Percentiles rank a stretch among this genome's conserved stretches.
These are phyloP conservation scores for Anastrepha ludens DNA, from an alignment of 1,140 invertebrate species.

Conservation along the genomic window DNA sequence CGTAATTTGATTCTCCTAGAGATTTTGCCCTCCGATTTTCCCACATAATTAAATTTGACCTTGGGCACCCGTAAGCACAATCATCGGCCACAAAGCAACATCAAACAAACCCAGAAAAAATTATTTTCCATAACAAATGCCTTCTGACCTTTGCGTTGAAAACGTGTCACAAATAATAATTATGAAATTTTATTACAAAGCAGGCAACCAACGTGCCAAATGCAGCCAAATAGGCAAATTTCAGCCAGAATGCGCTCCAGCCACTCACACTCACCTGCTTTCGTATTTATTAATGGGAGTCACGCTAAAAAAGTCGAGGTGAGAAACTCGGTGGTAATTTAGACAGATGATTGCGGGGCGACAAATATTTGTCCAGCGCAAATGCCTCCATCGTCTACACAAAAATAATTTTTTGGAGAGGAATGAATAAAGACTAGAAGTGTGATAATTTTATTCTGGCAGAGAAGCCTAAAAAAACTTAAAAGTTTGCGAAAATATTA, in stretches of 20 bases:
- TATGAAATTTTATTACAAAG: constrained; percentile 9
- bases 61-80: neutral
- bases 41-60: constrained; percentile 25
- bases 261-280: neutral
- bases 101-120: neutral
- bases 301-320: neutral
- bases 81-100: neutral
- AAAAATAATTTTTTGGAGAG: neutral
- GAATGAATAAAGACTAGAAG: neutral
- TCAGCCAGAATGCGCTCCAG: neutral
- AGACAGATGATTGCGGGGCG: neutral
- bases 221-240: constrained; percentile 14
- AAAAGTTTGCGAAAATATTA: neutral
- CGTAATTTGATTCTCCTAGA: neutral
- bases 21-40: neutral
- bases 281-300: neutral
- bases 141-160: constrained; percentile 2
- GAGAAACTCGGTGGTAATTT: neutral
- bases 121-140: neutral
- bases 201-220: neutral
- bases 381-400: neutral
- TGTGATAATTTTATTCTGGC: too few relatives aligned
- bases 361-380: constrained; percentile 26
- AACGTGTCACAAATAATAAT: constrained; percentile 49
- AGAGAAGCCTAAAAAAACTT: neutral